Evolutionary conservation across 2,113 vertebrate species (phyloP).

Genomic region (Gadus macrocephalus): DNA sequence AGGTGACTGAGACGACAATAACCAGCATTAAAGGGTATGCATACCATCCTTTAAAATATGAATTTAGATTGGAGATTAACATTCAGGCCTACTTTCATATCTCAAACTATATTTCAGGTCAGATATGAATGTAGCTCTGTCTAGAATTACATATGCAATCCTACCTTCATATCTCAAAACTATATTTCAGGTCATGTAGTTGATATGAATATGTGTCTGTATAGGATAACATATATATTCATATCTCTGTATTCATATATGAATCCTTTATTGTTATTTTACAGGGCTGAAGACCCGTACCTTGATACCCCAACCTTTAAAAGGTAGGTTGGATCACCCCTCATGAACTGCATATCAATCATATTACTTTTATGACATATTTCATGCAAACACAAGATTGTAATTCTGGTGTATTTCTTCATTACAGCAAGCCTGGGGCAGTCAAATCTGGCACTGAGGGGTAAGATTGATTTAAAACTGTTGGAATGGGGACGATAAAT

Average conservation of each 20-base stretch:
- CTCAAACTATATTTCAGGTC: no score
- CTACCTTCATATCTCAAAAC: no score
- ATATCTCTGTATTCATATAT: neutral
- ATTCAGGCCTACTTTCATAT: no score
- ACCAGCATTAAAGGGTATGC: conserved; percentile 33
- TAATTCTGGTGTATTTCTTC: neutral
- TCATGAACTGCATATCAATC: neutral
- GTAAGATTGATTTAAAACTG: neutral
- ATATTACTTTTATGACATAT: neutral
- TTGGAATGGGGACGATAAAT: no score
- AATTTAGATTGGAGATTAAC: no score
- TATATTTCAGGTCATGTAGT: no score
- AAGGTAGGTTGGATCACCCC: conserved; percentile 38
- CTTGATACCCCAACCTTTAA: conserved; percentile 26
- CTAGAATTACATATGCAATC: no score
- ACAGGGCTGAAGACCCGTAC: conserved; percentile 30
- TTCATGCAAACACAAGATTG: neutral
- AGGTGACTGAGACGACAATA: conserved; percentile 39
- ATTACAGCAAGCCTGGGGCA: neutral
- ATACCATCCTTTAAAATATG: no score
- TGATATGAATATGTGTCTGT: no score
- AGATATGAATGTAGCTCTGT: no score
- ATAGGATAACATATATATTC: no score
- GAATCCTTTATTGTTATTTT: neutral
- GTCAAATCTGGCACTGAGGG: neutral